Conservation (phyloP, 2,113 vertebrate species). For the Odocoileus virginianus region DNA sequence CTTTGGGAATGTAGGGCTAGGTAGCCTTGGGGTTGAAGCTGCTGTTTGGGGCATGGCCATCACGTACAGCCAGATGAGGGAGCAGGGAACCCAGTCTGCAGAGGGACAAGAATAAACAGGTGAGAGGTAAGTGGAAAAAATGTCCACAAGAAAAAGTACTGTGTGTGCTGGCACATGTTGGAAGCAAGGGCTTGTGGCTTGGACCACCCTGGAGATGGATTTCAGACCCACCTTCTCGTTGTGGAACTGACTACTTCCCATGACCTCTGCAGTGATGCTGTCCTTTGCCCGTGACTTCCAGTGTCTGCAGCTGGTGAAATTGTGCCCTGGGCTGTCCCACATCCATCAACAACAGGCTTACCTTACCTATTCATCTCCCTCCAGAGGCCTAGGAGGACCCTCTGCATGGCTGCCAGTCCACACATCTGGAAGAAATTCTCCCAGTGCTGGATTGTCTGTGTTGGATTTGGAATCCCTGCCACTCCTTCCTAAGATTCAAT, state of each 20-base stretch:
- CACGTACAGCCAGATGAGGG: neutral
- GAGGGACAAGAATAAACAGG: neutral
- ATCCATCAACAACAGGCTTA: neutral
- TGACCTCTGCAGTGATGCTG: no score
- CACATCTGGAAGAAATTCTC: neutral
- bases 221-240: neutral
- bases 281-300: neutral
- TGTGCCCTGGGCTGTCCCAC: neutral
- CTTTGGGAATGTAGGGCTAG: neutral
- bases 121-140: neutral
- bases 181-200: no score
- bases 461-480: neutral
- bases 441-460: neutral
- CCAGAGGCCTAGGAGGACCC: fast-evolving
- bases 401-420: neutral
- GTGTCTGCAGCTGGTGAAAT: neutral
- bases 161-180: neutral
- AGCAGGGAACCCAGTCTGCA: neutral
- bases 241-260: neutral
- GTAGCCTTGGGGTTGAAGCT: neutral
- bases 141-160: neutral
- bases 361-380: neutral
- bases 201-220: neutral
- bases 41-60: neutral
- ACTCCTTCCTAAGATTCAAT: neutral